Percentiles rank a stretch among this genome's conserved stretches.
Conservation (phyloP, 1,140 invertebrate species). For the Pristionchus pacificus region DNA sequence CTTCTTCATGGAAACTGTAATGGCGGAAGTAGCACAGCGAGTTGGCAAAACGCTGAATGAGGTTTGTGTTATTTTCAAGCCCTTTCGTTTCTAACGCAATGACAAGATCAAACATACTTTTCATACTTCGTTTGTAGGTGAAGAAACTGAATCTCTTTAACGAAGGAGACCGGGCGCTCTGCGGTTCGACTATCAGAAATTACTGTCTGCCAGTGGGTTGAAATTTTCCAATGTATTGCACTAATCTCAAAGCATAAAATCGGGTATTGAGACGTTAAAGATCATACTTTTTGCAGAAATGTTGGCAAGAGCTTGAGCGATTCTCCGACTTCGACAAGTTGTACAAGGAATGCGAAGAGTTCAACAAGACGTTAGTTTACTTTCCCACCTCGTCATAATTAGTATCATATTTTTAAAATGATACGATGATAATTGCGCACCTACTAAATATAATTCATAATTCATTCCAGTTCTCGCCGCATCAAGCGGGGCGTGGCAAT, state of each 20-base stretch:
- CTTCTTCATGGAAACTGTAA: neutral
- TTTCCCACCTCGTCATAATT: no score
- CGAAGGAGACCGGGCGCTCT: slow-evolving; percentile 24
- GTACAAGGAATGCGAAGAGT: slow-evolving; percentile 65
- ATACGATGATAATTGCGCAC: no score
- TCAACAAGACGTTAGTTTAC: no score
- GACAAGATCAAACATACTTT: neutral
- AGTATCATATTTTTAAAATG: no score
- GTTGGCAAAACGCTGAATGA: neutral
- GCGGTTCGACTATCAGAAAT: no score
- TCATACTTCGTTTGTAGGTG: no score
- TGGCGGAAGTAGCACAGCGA: neutral
- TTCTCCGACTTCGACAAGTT: slow-evolving; percentile 68
- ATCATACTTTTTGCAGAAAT: slow-evolving; percentile 59
- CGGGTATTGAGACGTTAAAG: neutral
- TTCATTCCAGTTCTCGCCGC: no score
- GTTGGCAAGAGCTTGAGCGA: slow-evolving; percentile 74
- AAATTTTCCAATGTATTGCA: neutral
- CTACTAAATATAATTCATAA: no score
- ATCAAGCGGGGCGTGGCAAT: no score
- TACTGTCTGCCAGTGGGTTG: neutral
- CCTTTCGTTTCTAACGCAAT: neutral
- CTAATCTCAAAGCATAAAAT: neutral
- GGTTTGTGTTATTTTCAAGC: neutral
- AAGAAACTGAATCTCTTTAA: slow-evolving; percentile 25